Percentiles rank a stretch among this genome's conserved stretches.
Conservation (phyloP, 1,140 invertebrate species). For the Pogonus chalceus region DNA sequence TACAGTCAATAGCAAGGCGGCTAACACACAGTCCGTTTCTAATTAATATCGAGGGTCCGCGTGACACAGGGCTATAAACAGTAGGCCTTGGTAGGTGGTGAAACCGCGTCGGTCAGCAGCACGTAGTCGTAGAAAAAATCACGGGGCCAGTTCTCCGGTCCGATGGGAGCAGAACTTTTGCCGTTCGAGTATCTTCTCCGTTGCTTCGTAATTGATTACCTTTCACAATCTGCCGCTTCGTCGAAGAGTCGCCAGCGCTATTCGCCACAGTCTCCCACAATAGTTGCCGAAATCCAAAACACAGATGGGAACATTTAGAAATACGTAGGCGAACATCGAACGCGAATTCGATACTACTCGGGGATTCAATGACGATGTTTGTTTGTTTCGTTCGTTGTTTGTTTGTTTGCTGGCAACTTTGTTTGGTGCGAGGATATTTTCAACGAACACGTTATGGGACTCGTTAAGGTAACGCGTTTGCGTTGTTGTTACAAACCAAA, state of each 20-base stretch:
- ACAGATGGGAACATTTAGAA: background rate
- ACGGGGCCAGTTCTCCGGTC: too few species aligned
- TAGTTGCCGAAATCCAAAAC: too few species aligned
- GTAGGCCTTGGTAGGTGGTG: background rate
- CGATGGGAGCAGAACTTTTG: background rate
- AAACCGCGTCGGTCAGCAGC: background rate
- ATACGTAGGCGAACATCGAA: background rate
- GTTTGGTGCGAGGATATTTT: background rate
- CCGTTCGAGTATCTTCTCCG: background rate
- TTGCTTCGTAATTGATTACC: background rate
- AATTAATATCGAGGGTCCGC: background rate
- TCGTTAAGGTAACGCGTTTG: background rate
- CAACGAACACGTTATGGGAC: background rate
- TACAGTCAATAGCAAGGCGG: too few species aligned
- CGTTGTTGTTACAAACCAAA: too few species aligned
- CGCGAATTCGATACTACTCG: background rate
- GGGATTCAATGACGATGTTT: background rate
- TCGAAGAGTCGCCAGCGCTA: background rate
- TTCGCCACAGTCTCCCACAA: too few species aligned
- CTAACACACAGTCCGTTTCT: background rate
- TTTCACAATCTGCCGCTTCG: background rate
- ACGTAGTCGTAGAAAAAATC: background rate
- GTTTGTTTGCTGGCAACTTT: background rate
- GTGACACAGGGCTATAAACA: background rate
- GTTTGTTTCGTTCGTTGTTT: background rate